phyloP scores from a whole-genome alignment of 2,888 invertebrate species.

The Drosophila mercatorum region DNA sequence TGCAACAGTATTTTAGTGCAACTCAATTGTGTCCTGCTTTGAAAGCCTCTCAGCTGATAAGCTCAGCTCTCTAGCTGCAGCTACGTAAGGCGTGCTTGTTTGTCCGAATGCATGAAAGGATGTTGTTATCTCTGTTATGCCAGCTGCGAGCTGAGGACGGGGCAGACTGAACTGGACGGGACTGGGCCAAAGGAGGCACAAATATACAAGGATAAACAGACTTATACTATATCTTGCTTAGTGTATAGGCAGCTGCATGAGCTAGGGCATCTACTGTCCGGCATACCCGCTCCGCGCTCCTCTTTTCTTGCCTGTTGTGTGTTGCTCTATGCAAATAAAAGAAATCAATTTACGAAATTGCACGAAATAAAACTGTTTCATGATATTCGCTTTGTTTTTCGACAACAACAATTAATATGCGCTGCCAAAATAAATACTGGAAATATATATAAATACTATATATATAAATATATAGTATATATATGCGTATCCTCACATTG shows the following conservation, averaged over 20 bases:
- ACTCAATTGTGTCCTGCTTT: not conserved
- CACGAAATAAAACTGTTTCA: not conserved
- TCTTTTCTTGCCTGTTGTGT: not conserved
- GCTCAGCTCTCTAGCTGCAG: not conserved
- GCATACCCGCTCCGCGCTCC: not conserved
- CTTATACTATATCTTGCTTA: too few species aligned
- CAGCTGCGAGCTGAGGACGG: not conserved
- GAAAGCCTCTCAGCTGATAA: not conserved
- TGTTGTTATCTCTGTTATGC: not conserved
- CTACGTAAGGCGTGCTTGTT: not conserved
- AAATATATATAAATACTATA: not conserved
- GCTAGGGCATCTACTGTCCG: too few species aligned
- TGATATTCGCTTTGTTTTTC: not conserved
- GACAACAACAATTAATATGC: slow-evolving; percentile 3
- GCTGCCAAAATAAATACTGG: not conserved
- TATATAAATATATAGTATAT: not conserved
- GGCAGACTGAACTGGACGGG: not conserved
- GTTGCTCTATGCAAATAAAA: slow-evolving; percentile 6
- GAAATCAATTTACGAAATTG: slow-evolving; percentile 7
- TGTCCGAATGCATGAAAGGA: not conserved
- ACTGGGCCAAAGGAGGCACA: not conserved
- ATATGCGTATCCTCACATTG: not conserved
- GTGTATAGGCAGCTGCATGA: too few species aligned
- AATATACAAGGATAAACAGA: too few species aligned
- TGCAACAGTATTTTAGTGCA: not conserved